Base-by-base conservation (phyloP, 1,140 invertebrate species). In the Bombus confusus region DNA sequence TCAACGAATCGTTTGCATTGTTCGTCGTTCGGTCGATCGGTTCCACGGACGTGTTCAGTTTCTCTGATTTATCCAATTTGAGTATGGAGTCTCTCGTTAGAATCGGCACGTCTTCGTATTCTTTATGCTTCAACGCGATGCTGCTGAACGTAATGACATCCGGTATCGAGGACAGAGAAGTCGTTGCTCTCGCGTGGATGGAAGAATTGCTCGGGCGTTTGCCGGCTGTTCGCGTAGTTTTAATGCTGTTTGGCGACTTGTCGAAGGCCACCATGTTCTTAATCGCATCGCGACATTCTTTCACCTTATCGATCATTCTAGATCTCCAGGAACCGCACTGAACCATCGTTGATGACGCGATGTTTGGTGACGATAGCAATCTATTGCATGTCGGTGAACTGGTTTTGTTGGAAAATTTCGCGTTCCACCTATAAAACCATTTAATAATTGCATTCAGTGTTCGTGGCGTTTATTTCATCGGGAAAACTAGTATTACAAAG, bases 221-320 rank as follows among this genome's bases (percentile, higher is more conserved):
- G 10, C 22, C 39, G 31, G 6, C 2, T n/a, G 18, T 41, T n/a
- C 1, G 47, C 12, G 37, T 47, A 52, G 47, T 71, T 52, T n/a
- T 28, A 8, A 31, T 1, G 13, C 1, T n/a, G 8, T 37, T 79
- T 15, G 76, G 1, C 25, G 10, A 6, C 52, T 64, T 80, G 10
- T 80, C 76, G 77, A 73, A 62, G 52, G 68, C 1, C 6, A 85
- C 15, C 10, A 41, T 31, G 43, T 39, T 81, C 6, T 41, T 66
- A 39, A 85, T 80, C 3, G 43, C 78, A 13, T 81, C 43, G 1
- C 69, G 28, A 13, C 22, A 80, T 41, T 85, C 59, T 39, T 68
- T 74, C 22, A 81, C 28, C 43, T 85, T 81, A 8, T 34, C 31
- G 59, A 85, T 1, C 78, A 85, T 68, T 64, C 31, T 64, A 31